phyloP scores from a whole-genome alignment of 2,113 vertebrate genomes.

The Sebastes fasciatus region DNA sequence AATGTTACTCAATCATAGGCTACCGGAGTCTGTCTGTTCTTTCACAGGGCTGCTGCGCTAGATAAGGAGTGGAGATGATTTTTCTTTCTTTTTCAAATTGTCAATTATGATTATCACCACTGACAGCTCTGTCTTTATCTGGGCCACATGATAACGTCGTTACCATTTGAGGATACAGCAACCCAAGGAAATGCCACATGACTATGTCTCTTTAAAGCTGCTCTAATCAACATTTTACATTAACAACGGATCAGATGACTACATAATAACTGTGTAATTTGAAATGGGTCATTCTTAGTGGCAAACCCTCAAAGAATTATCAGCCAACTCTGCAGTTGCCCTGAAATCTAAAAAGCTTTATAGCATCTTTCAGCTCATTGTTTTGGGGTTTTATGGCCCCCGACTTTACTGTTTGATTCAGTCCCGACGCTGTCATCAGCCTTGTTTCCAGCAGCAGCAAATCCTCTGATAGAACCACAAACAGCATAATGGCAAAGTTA shows the following conservation, averaged over 20 bases:
- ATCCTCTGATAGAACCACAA: background rate
- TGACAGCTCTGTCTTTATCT: slow-evolving; percentile 38
- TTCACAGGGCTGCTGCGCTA: background rate
- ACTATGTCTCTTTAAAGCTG: background rate
- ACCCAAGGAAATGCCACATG: slow-evolving; percentile 8
- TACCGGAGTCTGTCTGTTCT: slow-evolving; percentile 18
- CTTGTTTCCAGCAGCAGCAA: background rate
- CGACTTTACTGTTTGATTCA: background rate
- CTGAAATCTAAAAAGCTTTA: background rate
- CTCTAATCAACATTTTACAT: slow-evolving; percentile 17
- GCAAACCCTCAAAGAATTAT: background rate
- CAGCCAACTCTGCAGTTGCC: background rate
- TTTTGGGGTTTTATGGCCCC: background rate
- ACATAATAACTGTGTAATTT: background rate
- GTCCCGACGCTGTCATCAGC: background rate
- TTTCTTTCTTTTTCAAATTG: slow-evolving; percentile 36
- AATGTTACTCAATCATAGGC: slow-evolving; percentile 61
- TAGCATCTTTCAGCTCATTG: background rate
- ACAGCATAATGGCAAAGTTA: background rate
- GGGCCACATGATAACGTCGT: slow-evolving; percentile 11
- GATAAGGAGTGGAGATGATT: slow-evolving; percentile 37
- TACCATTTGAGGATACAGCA: slow-evolving; percentile 17
- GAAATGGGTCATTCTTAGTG: slow-evolving; percentile 2
- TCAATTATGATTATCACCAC: slow-evolving; percentile 47
- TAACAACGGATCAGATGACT: slow-evolving; percentile 3